A percentile compares a stretch with the other conserved stretches of the same genome.
Evolutionary conservation across 2,888 invertebrate genomes (phyloP).

Genomic region (Torymus auratus): DNA sequence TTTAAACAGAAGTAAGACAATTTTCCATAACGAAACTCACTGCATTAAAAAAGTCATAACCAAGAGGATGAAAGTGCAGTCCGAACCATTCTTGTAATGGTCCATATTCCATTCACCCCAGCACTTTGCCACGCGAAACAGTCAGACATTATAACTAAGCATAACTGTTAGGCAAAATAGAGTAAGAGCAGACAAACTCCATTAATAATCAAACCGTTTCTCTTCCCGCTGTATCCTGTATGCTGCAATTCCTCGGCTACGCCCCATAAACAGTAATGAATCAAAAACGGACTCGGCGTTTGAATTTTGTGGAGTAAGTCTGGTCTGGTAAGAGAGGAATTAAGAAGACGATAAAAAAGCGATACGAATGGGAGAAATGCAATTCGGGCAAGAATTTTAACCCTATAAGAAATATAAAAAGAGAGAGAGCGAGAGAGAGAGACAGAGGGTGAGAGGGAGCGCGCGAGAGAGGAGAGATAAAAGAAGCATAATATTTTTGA

Average conservation of each 20-base stretch:
- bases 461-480: neutral
- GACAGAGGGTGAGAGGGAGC: neutral
- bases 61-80: too few species aligned
- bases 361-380: too few species aligned
- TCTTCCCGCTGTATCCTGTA: neutral
- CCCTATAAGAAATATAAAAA: neutral
- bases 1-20: too few species aligned
- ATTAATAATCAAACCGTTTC: constrained; percentile 38
- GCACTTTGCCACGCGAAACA: neutral
- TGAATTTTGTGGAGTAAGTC: too few species aligned
- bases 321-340: too few species aligned
- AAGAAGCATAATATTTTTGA: neutral
- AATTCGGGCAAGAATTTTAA: too few species aligned
- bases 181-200: constrained; percentile 20
- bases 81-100: too few species aligned
- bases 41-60: too few species aligned
- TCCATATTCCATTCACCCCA: too few species aligned
- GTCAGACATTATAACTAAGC: constrained; percentile 33
- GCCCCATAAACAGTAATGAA: constrained; percentile 38
- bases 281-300: neutral
- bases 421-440: neutral
- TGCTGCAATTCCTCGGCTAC: neutral
- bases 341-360: too few species aligned
- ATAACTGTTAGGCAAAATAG: constrained; percentile 20
- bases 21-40: too few species aligned